Evolutionary conservation across 2,113 vertebrate genomes (phyloP), one percentile per base, ranked within the genome.

Genomic region (Ibidorhyncha struthersii): DNA sequence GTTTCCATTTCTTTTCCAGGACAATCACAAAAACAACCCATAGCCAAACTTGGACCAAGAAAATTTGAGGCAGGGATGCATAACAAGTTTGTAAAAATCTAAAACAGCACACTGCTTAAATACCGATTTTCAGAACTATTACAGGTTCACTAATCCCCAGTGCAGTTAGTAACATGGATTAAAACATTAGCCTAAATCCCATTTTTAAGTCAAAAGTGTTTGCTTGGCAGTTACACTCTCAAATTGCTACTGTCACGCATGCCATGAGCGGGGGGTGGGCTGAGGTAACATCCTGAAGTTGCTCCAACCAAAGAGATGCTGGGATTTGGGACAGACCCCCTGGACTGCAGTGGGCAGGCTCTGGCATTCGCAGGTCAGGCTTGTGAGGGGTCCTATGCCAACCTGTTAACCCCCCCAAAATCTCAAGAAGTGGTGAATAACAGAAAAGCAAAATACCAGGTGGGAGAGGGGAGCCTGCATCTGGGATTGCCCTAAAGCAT

Each of bases 181-280:
- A 88, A 80, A 90, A 67, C 82, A 78, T 90, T 81, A 88, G 62
- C 63, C 55, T 80, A 83, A 96, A 96, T 23, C 82, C 58, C 53
- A 73, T 83, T 96, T 95, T 92, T 56, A 71, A 92, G 74, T 83
- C 76, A 47, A 7, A 90, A 92, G 40, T 25, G 40, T 95, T 92
- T 88, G 52, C 82, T 93, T 92, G 71, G 85, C 53, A 26, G 41
- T 71, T 82, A 85, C 16, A n/a, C 38, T 41, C 59, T 73, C 59
- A 50, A 72, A 47, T 14, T 43, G 69, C 74, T 81, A 45, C 13
- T 65, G 76, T 77, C 53, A 40, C 59, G 40, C 34, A 2, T 38
- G 82, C 74, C 72, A 47, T 5, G 61, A 76, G 82, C 62, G 63
- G 30, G 26, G n/a, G 40, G 9, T 41, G 77, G n/a, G 82, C 41